Evolutionary conservation across 2,113 vertebrate genomes (phyloP).

Genomic region (Dipodomys ordii): DNA sequence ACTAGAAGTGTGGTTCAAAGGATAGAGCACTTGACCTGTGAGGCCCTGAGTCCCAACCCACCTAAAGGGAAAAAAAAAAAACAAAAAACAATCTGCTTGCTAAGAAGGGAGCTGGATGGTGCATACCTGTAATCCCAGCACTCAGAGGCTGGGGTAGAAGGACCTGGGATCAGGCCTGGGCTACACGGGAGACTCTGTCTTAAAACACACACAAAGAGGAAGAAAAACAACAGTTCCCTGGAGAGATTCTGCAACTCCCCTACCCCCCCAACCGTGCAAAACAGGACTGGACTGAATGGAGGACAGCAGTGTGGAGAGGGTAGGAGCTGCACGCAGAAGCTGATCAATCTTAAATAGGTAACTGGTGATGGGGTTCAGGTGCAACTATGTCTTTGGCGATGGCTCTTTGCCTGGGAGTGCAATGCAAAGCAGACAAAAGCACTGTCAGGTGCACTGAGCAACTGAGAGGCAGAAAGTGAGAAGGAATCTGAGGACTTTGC

Average conservation of each 20-base stretch:
- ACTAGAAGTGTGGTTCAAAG: too few species aligned
- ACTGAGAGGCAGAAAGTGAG: neutral
- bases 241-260: neutral
- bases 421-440: neutral
- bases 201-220: neutral
- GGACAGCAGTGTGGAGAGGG: neutral
- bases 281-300: neutral
- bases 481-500: neutral
- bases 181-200: neutral
- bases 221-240: neutral
- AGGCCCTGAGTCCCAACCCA: too few species aligned
- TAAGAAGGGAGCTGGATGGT: neutral
- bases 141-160: neutral
- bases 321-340: neutral
- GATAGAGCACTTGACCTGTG: too few species aligned
- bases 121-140: neutral
- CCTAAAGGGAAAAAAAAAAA: too few species aligned
- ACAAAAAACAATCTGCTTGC: neutral
- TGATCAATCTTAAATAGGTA: slow-evolving; percentile 65
- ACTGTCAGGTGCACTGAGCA: slow-evolving; percentile 49
- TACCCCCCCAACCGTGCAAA: neutral
- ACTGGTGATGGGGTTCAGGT: slow-evolving; percentile 74
- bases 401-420: neutral
- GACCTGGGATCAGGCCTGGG: neutral
- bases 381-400: neutral